A percentile compares a stretch with the other conserved stretches of the same genome.
Evolutionary conservation across 2,888 invertebrate genomes (phyloP).

Genomic region (Xylocampa areola): DNA sequence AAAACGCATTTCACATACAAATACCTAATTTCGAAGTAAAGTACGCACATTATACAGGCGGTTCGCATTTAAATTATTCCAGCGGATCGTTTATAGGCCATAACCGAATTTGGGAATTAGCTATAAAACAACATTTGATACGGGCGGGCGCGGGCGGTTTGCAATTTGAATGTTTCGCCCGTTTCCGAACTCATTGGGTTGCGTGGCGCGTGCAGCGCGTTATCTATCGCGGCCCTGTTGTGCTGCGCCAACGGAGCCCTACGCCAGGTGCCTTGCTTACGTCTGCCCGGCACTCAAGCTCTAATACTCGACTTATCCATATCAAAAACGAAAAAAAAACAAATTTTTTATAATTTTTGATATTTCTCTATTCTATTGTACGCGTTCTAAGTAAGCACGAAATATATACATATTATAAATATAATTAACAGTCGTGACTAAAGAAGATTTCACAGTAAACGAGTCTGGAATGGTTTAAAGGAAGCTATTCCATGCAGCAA

Average conservation of each 20-base stretch:
- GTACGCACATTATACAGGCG: constrained; percentile 89
- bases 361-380: constrained; percentile 56
- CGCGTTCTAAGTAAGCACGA: constrained; percentile 63
- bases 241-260: constrained; percentile 16
- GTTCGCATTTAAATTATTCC: constrained; percentile 90
- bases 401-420: constrained; percentile 67
- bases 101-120: constrained; percentile 90
- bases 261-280: constrained; percentile 26
- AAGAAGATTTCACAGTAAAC: constrained; percentile 76
- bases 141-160: constrained; percentile 88
- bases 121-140: constrained; percentile 90
- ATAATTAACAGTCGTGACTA: constrained; percentile 84
- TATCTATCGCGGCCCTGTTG: constrained; percentile 62
- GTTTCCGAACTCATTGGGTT: constrained; percentile 85
- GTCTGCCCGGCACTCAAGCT: constrained; percentile 16
- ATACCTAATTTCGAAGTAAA: constrained; percentile 89
- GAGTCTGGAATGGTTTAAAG: constrained; percentile 78
- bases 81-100: constrained; percentile 90
- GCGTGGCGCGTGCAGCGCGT: constrained; percentile 83
- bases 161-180: constrained; percentile 88
- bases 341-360: too few species aligned
- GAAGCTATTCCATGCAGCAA: constrained; percentile 79
- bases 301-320: neutral
- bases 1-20: constrained; percentile 90
- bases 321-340: too few species aligned